A percentile compares a stretch with the other conserved stretches of the same genome.
Evolutionary conservation across 1,140 invertebrate genomes (phyloP).

Genomic region (Calliphora vicina): DNA sequence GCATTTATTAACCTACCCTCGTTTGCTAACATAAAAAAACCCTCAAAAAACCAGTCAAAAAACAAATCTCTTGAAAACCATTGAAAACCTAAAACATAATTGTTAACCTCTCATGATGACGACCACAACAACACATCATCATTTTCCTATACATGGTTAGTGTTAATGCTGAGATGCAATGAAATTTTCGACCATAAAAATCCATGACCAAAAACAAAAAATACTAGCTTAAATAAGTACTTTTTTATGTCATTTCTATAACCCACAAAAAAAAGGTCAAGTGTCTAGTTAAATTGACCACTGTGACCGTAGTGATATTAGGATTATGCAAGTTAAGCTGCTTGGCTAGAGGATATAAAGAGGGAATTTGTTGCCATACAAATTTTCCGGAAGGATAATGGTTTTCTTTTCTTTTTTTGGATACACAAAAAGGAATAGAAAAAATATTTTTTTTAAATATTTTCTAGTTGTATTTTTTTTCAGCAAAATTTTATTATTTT

Average conservation of each 20-base stretch:
- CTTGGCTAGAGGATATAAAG: conserved; percentile 42
- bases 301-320: conserved; percentile 51
- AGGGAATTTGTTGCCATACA: neutral
- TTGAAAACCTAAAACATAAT: conserved; percentile 9
- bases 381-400: neutral
- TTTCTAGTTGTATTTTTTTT: neutral
- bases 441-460: too few relatives aligned
- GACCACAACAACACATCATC: neutral
- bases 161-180: conserved; percentile 18
- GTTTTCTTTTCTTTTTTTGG: neutral
- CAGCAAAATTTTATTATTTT: neutral
- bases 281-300: conserved; percentile 44
- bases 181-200: conserved; percentile 7
- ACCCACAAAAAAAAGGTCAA: conserved; percentile 49
- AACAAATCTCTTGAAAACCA: too few relatives aligned
- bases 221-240: neutral
- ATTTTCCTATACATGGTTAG: neutral
- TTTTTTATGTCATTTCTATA: neutral
- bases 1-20: too few relatives aligned
- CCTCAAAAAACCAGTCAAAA: neutral
- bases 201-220: neutral
- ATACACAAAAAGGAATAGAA: neutral
- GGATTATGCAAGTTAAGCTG: conserved; percentile 61
- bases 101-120: conserved; percentile 2
- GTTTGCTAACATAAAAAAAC: neutral